Conservation (phyloP, 2,888 invertebrate genomes). For the Tiliacea aurago region DNA sequence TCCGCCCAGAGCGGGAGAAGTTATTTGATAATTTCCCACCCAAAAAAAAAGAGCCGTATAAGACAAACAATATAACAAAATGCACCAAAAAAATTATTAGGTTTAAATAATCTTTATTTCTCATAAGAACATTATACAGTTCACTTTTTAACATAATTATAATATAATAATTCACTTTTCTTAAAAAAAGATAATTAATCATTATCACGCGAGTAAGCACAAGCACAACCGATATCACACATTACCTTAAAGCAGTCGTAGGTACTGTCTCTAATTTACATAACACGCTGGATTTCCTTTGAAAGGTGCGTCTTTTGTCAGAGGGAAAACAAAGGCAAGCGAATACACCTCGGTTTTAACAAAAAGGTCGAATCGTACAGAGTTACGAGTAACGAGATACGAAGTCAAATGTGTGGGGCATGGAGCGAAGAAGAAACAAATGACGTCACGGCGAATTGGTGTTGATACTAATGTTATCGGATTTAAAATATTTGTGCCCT, state of each 20-base stretch:
- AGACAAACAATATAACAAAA: neutral
- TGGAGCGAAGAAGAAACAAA: slow-evolving; percentile 47
- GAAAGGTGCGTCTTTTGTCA: slow-evolving; percentile 84
- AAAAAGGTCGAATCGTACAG: slow-evolving; percentile 74
- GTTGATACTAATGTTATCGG: neutral
- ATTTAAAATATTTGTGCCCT: neutral
- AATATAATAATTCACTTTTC: no score
- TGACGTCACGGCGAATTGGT: slow-evolving; percentile 26
- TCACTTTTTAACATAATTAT: no score
- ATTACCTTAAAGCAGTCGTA: slow-evolving; percentile 62
- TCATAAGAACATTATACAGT: no score
- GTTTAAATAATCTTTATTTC: no score
- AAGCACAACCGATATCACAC: slow-evolving; percentile 37
- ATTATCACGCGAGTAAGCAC: slow-evolving; percentile 7
- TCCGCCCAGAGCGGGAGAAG: no score
- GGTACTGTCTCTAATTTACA: slow-evolving; percentile 82
- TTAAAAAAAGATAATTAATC: slow-evolving; percentile 19
- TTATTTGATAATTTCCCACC: no score
- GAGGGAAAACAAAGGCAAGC: slow-evolving; percentile 81
- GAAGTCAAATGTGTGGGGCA: slow-evolving; percentile 65
- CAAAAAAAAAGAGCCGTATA: no score
- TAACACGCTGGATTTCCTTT: slow-evolving; percentile 83
- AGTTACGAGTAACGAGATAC: slow-evolving; percentile 71
- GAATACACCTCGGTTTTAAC: slow-evolving; percentile 70
- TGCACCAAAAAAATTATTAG: no score